Evolutionary conservation across 2,113 vertebrate genomes (phyloP).

Genomic region (Lycocorax pyrrhopterus): DNA sequence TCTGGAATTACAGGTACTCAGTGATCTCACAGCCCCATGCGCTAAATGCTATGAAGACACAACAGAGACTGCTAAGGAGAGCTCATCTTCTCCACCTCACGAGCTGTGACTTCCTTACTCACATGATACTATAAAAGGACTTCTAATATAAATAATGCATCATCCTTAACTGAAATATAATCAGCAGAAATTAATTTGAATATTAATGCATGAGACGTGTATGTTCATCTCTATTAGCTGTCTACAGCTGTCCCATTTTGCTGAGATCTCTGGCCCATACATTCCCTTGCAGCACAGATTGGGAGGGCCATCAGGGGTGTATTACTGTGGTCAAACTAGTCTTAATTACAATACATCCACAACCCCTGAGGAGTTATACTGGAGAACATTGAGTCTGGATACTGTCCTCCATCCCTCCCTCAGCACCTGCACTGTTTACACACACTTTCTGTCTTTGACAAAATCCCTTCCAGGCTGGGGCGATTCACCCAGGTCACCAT

Average conservation of each 20-base stretch:
- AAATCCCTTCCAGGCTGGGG: neutral
- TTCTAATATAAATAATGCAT: slow-evolving; percentile 20
- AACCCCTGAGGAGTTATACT: neutral
- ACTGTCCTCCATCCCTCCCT: neutral
- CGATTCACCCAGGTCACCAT: neutral
- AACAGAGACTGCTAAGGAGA: neutral
- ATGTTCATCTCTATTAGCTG: neutral
- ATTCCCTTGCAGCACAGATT: neutral
- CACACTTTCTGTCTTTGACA: neutral
- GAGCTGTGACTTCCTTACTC: slow-evolving; percentile 3
- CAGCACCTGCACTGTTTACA: neutral
- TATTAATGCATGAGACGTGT: neutral
- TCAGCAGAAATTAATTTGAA: slow-evolving; percentile 9
- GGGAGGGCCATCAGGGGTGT: neutral
- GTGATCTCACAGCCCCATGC: neutral
- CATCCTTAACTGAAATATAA: neutral
- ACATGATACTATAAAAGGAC: neutral
- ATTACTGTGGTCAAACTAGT: neutral
- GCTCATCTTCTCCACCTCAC: neutral
- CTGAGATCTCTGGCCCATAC: neutral
- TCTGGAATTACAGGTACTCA: neutral
- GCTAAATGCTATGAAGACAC: neutral
- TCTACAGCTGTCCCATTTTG: neutral
- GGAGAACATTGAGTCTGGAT: neutral
- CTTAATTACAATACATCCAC: neutral